Percentiles rank a stretch among this genome's conserved stretches.
Conservation (phyloP, 2,888 invertebrate species). For the Tubulanus polymorphus region DNA sequence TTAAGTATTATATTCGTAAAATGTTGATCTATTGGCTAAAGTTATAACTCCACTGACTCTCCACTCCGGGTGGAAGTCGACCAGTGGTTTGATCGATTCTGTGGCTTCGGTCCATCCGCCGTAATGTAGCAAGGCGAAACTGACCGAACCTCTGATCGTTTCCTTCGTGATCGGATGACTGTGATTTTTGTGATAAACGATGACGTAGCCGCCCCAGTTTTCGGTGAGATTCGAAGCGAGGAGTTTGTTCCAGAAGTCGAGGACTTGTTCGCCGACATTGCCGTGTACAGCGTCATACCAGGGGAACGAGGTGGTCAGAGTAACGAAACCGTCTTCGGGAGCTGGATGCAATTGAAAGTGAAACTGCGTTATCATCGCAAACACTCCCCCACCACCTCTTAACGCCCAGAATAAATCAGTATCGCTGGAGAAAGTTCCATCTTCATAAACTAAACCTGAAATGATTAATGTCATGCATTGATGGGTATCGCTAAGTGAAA, state of each 20-base stretch:
- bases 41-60: too few relatives aligned
- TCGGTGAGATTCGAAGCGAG: conserved; percentile 7
- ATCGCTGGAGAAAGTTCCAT: too few relatives aligned
- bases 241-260: neutral
- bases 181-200: neutral
- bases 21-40: too few relatives aligned
- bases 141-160: conserved; percentile 3
- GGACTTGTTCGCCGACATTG: neutral
- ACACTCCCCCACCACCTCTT: conserved; percentile 23
- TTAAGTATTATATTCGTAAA: too few relatives aligned
- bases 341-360: conserved; percentile 20
- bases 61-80: too few relatives aligned
- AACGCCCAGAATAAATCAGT: conserved; percentile 25
- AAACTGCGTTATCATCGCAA: conserved; percentile 19
- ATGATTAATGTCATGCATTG: too few relatives aligned
- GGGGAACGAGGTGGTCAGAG: neutral
- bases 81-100: too few relatives aligned
- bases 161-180: neutral
- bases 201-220: conserved; percentile 16
- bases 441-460: too few relatives aligned
- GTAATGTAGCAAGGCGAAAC: conserved; percentile 13
- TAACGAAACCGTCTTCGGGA: conserved; percentile 5
- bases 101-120: conserved; percentile 9
- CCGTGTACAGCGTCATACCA: too few relatives aligned
- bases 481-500: too few relatives aligned